Evolutionary conservation across 2,888 invertebrate genomes (phyloP), one percentile per base, ranked within the genome.

Genomic region (Pasiphila rectangulata): DNA sequence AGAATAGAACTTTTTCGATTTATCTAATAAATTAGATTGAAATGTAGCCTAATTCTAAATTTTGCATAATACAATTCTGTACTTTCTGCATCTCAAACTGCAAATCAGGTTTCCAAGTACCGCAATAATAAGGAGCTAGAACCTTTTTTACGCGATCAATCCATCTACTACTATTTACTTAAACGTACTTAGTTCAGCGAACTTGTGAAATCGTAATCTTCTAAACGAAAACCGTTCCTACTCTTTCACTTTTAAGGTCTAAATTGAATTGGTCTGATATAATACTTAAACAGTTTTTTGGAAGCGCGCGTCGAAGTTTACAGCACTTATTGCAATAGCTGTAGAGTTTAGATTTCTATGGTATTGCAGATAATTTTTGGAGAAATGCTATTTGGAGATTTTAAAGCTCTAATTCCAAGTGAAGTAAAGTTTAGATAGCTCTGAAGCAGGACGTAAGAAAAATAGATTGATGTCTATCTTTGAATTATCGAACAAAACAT

Each of bases 151-250:
- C 73, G 68, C 73, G 68, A n/a, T n/a, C n/a, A n/a, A n/a, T n/a
- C n/a, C 74, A 75, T 69, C 65, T 61, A 57, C 63, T 64, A 64
- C 76, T 82, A 79, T 82, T 83, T 80, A 74, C 75, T 73, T 69
- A 76, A 67, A 72, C 67, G 64, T 64, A 63, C 65, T 64, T 57
- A 70, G 83, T 79, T 80, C 83, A 72, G 62, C 73, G 83, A 83
- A 79, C 83, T 67, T 59, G 30, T 58, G 44, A 59, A 46, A 47
- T 42, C 46, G 32, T n/a, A 35, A 9, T 20, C n/a, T 23, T 23
- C 32, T 40, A 24, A 32, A 16, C 13, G 1, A 21, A 35, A 30
- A 6, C 15, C 10, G 15, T 36, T 3, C 40, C n/a, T 37, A 27
- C 4, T 4, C 1, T 16, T 23, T 9, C 9, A 23, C 1, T n/a